Percentiles rank a stretch among this genome's conserved stretches.
These are phyloP conservation scores for Troilus luridus DNA, from an alignment of 2,888 invertebrate genomes.

Conservation along the genomic window DNA sequence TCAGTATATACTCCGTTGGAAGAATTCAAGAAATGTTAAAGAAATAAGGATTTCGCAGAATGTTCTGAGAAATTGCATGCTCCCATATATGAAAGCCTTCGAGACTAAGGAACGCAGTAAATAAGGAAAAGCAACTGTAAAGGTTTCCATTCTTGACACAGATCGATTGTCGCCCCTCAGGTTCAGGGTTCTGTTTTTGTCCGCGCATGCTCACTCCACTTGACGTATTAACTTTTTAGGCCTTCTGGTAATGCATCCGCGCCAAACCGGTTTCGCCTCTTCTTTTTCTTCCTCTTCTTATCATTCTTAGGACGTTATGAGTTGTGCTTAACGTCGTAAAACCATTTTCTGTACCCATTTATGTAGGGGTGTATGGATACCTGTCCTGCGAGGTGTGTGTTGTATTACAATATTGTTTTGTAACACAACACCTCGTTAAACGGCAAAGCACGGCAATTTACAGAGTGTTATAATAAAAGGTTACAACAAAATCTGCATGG, in stretches of 20 bases:
- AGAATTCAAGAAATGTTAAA: slow-evolving; percentile 14
- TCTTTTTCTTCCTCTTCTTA: slow-evolving; percentile 13
- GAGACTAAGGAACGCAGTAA: slow-evolving; percentile 7
- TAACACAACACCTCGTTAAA: too few relatives aligned
- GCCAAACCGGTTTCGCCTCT: slow-evolving; percentile 30
- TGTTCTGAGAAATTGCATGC: slow-evolving; percentile 40
- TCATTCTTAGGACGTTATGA: neutral
- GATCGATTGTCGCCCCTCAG: slow-evolving; percentile 7
- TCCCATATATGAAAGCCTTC: neutral
- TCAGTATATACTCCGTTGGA: neutral
- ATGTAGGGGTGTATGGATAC: neutral
- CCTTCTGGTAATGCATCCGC: slow-evolving; percentile 4
- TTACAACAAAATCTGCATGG: too few relatives aligned
- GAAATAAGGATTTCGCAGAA: slow-evolving; percentile 3
- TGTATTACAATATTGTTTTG: neutral
- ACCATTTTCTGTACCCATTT: neutral
- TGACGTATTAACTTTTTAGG: slow-evolving; percentile 22
- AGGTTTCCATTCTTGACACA: slow-evolving; percentile 29
- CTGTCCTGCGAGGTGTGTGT: neutral
- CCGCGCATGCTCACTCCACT: slow-evolving; percentile 17
- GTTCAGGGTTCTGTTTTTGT: slow-evolving; percentile 8
- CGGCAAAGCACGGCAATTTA: too few relatives aligned
- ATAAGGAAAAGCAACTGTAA: slow-evolving; percentile 39
- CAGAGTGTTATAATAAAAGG: too few relatives aligned
- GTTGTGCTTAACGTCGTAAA: slow-evolving; percentile 1